Evolutionary conservation across 1,140 invertebrate species (phyloP).

Genomic region (Penaeus indicus): DNA sequence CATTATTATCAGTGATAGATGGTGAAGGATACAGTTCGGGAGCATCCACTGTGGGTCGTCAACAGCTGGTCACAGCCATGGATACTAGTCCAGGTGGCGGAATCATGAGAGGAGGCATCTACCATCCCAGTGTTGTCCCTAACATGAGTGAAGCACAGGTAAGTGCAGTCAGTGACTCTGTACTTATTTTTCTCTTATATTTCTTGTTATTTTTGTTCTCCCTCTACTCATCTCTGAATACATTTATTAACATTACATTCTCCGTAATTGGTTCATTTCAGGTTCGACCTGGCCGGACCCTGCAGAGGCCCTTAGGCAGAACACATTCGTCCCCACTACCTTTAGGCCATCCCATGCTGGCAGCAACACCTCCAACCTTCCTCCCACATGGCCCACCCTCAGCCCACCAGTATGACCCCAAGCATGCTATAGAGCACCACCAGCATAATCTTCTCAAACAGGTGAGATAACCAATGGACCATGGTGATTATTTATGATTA

Average conservation of each 20-base stretch:
- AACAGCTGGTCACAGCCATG: constrained; percentile 53
- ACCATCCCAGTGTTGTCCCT: constrained; percentile 68
- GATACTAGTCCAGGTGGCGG: constrained; percentile 53
- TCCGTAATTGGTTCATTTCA: constrained; percentile 66
- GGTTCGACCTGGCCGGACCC: constrained; percentile 81
- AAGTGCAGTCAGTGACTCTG: not conserved
- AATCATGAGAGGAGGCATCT: constrained; percentile 65
- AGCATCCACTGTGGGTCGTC: constrained; percentile 70
- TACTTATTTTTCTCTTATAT: not conserved
- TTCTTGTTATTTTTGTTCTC: not conserved
- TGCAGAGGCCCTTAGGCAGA: constrained; percentile 85
- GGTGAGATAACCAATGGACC: constrained; percentile 66
- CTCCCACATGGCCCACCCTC: constrained; percentile 75
- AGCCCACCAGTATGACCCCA: constrained; percentile 76
- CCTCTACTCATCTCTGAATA: not conserved
- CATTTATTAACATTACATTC: not conserved
- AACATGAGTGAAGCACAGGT: constrained; percentile 75
- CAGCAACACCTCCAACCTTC: constrained; percentile 71
- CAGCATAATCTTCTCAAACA: constrained; percentile 81
- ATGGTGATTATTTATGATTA: not conserved
- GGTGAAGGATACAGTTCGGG: constrained; percentile 72
- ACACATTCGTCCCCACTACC: constrained; percentile 95
- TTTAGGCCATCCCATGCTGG: constrained; percentile 92
- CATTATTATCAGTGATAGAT: constrained; percentile 72
- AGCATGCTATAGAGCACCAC: constrained; percentile 76